Conservation (phyloP, 2,113 vertebrate genomes). For the Orientallactaga bullata region DNA sequence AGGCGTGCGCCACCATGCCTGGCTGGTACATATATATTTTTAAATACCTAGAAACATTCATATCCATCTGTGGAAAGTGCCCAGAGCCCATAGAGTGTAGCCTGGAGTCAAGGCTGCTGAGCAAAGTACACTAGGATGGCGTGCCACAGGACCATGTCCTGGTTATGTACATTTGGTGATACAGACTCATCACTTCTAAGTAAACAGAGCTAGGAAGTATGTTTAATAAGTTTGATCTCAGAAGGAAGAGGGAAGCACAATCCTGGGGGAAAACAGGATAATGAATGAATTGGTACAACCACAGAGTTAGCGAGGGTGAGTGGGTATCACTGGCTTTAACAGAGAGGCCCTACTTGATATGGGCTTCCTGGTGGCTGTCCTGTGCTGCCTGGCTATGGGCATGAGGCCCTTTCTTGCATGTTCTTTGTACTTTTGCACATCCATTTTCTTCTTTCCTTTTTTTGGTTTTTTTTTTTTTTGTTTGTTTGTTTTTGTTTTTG, state of each 20-base stretch:
- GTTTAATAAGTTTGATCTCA: neutral
- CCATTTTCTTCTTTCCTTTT: neutral
- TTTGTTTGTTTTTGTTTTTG: neutral
- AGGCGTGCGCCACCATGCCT: too few relatives aligned
- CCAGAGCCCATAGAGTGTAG: neutral
- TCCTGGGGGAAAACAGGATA: neutral
- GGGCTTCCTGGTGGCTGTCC: neutral
- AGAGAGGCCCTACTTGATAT: neutral
- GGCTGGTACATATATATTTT: neutral
- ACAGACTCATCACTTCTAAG: neutral
- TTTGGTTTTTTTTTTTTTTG: too few relatives aligned
- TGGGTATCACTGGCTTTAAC: neutral
- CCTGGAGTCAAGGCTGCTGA: neutral
- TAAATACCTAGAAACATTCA: neutral
- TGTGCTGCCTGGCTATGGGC: neutral
- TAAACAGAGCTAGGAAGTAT: neutral
- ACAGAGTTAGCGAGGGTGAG: neutral
- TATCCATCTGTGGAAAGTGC: neutral
- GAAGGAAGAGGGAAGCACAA: neutral
- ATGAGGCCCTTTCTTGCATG: neutral
- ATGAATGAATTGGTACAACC: neutral
- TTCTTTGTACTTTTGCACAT: conserved; percentile 14
- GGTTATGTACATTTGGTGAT: too few relatives aligned
- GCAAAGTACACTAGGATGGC: too few relatives aligned
- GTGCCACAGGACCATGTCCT: neutral